Evolutionary conservation across 2,888 invertebrate genomes (phyloP).

Genomic region (Trichacis sp.): DNA sequence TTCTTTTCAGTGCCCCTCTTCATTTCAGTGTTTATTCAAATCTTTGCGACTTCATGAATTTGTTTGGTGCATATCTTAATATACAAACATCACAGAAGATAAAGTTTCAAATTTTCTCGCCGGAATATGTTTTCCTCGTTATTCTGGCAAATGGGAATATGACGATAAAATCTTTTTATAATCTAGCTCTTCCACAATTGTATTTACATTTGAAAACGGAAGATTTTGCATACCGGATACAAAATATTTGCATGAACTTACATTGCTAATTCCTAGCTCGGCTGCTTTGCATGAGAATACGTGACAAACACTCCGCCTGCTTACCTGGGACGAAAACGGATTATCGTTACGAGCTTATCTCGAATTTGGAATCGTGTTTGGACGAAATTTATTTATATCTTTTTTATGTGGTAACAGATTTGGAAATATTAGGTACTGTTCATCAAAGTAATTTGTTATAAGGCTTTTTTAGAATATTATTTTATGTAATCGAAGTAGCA

Average conservation of each 20-base stretch:
- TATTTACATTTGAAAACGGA: neutral
- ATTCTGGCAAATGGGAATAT: neutral
- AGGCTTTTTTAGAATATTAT: too few relatives aligned
- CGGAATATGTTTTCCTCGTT: neutral
- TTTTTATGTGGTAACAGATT: too few relatives aligned
- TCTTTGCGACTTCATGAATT: too few relatives aligned
- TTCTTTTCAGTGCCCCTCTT: too few relatives aligned
- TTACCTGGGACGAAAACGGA: neutral
- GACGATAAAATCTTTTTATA: neutral
- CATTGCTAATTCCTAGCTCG: slow-evolving; percentile 1
- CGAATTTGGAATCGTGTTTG: too few relatives aligned
- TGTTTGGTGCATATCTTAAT: too few relatives aligned
- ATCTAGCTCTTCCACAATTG: neutral
- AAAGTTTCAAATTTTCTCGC: neutral
- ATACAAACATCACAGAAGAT: too few relatives aligned
- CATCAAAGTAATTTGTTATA: too few relatives aligned
- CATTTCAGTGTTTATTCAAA: too few relatives aligned
- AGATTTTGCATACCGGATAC: neutral
- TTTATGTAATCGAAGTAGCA: too few relatives aligned
- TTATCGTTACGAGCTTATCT: neutral
- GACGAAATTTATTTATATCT: too few relatives aligned
- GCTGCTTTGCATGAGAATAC: neutral
- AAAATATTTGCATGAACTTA: neutral
- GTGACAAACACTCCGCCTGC: neutral
- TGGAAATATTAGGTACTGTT: too few relatives aligned